These are phyloP conservation scores for Charina bottae DNA, from an alignment of 2,113 vertebrate genomes.

Conservation along the genomic window DNA sequence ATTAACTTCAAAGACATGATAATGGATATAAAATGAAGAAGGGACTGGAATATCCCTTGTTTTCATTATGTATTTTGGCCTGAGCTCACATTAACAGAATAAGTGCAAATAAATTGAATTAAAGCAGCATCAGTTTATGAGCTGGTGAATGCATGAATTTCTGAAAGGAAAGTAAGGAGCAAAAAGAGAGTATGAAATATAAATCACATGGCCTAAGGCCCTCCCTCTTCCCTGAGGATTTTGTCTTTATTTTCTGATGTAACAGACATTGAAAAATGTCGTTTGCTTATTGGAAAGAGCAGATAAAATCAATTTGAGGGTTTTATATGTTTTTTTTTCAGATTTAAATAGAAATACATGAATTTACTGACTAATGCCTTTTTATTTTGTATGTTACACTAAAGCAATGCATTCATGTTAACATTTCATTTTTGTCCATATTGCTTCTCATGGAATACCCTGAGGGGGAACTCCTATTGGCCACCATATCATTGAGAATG, in stretches of 20 bases:
- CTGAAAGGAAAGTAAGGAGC: slow-evolving; percentile 44
- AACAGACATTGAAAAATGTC: slow-evolving; percentile 61
- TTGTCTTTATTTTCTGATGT: slow-evolving; percentile 66
- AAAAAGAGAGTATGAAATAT: slow-evolving; percentile 67
- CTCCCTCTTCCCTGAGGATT: slow-evolving; percentile 58
- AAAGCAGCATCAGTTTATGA: slow-evolving; percentile 49
- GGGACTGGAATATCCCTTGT: background rate
- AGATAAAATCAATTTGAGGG: slow-evolving; percentile 65
- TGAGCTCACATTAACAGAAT: slow-evolving; percentile 32
- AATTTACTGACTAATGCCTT: slow-evolving; percentile 60
- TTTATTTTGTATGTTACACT: slow-evolving; percentile 52
- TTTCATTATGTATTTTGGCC: slow-evolving; percentile 53
- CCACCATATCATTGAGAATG: slow-evolving; percentile 4
- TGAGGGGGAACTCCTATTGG: slow-evolving; percentile 5
- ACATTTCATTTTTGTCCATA: slow-evolving; percentile 24
- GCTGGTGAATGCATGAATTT: slow-evolving; percentile 62
- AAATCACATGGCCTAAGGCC: slow-evolving; percentile 68
- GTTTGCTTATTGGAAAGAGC: slow-evolving; percentile 60
- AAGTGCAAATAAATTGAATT: slow-evolving; percentile 58
- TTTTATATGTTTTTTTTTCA: slow-evolving; percentile 56
- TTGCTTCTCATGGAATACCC: slow-evolving; percentile 45
- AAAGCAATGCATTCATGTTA: slow-evolving; percentile 29
- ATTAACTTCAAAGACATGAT: slow-evolving; percentile 59
- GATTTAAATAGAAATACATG: slow-evolving; percentile 54
- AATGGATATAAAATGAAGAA: slow-evolving; percentile 60